Evolutionary conservation across 1,140 invertebrate genomes (phyloP).

Genomic region (Phymastichus coffea): DNA sequence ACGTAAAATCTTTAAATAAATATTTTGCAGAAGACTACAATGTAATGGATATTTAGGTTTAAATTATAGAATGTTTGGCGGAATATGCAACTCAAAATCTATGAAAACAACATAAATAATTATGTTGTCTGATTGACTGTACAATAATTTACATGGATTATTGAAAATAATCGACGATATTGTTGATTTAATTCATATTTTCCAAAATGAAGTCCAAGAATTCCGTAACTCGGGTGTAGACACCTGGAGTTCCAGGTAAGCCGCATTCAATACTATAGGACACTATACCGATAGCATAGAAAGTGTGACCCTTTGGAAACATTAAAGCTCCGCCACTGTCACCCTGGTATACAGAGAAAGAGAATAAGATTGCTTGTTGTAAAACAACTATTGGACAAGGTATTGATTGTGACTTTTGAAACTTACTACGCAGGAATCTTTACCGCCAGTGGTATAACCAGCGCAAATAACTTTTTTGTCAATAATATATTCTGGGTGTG

Average conservation of each 20-base stretch:
- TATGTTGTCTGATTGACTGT: too few species aligned
- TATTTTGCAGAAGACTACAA: too few species aligned
- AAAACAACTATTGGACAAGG: neutral
- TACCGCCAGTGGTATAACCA: constrained; percentile 68
- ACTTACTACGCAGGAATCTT: constrained; percentile 76
- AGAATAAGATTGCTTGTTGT: neutral
- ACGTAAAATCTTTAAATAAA: too few species aligned
- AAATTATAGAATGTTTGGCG: too few species aligned
- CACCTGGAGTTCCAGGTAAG: constrained; percentile 69
- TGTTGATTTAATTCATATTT: constrained; percentile 7
- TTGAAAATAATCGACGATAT: too few species aligned
- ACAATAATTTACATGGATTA: too few species aligned
- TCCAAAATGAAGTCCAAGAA: constrained; percentile 64
- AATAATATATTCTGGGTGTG: constrained; percentile 60
- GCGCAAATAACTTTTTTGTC: constrained; percentile 74
- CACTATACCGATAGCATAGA: constrained; percentile 70
- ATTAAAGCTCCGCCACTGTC: constrained; percentile 86
- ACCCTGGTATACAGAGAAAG: constrained; percentile 60
- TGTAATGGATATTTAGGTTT: too few species aligned
- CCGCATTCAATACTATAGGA: constrained; percentile 76
- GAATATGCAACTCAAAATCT: too few species aligned
- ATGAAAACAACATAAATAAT: too few species aligned
- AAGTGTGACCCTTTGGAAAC: constrained; percentile 49
- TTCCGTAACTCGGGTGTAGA: constrained; percentile 73
- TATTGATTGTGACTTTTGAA: neutral